Base-by-base conservation (phyloP, 2,888 invertebrate genomes). In the Dromius quadrimaculatus region DNA sequence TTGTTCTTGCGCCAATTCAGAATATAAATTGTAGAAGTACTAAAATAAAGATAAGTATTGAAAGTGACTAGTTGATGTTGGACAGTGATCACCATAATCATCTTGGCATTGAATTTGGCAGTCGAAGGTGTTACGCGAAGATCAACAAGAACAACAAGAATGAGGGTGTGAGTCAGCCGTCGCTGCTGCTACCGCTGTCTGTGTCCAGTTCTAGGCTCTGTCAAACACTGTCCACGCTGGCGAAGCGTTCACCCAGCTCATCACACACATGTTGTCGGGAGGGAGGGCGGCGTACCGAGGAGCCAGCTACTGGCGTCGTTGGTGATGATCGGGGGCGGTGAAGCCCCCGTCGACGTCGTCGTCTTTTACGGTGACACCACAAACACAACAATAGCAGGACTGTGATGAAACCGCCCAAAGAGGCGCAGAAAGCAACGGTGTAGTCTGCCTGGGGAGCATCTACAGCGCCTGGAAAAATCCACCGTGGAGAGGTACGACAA, bases 171-270 rank as follows among this genome's bases (percentile, higher is more conserved):
- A 5, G 57, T 57, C 57, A 59, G 62, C 15, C 62, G 41, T 9
- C 62, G 23, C n/a, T 71, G 57, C 71, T 73, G 74, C 75, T 72
- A 47, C 22, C 68, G 50, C 71, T 65, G 71, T 63, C 71, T 69
- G 64, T 8, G 6, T n/a, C 71, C n/a, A n/a, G n/a, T n/a, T n/a
- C n/a, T n/a, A n/a, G 75, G 76, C 74, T 6, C 13, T 57, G 83
- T 85, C 85, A 86, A 79, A 86, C 86, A 80, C 85, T 85, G 80
- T 86, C 85, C 74, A 85, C 85, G 78, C 84, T 84, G 73, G 85
- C 85, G 78, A 85, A 86, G 68, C 86, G 83, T 77, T 86, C 86
- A 75, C 86, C 86, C 41, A 86, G 80, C 74, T 85, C 85, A 78
- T 86, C 86, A 80, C 86, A 86, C 73, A 85, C 84, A 77, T 85